Base-by-base conservation (phyloP, 2,888 invertebrate genomes). In the Hirtodrosophila histrioides region DNA sequence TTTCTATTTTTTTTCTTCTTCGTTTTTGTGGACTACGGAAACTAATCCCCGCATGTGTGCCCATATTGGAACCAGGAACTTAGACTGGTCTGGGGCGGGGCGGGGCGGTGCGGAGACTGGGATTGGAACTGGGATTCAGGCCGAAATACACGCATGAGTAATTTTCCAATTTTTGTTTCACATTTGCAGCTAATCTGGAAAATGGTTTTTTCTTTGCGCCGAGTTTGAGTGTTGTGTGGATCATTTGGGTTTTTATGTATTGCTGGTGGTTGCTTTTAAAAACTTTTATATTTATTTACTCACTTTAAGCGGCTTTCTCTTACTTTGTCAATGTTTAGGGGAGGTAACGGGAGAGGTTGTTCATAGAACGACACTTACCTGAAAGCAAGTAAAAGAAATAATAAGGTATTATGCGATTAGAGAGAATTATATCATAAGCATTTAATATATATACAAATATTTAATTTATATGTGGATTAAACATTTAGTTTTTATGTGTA, bases 91-190 rank as follows among this genome's bases (percentile, higher is more conserved):
- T 11, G 29, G 57, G 48, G 41, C 31, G 45, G 9, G 31, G 48
- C 17, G 17, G 17, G 2, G 17, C 9, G 29, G 57, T 41, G 35
- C 31, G 45, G 9, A 27, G 48, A 36, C 11, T 49, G 24, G 11
- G 27, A 29, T 10, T 12, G 53, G 35, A 9, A 36, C 8, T 31
- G 7, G 31, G 33, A 9, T 31, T 31, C 31, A 36, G 44, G 29
- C 49, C 44, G 12, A 48, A 43, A 54, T 48, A 65, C 61, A 81
- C 76, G 87, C 82, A 86, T 83, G 87, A 86, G 82, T 86, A 85
- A 85, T 83, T 86, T 83, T 75, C 76, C 83, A 83, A 86, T 86
- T 83, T 86, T 81, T 76, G 65, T 83, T 79, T 74, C 78, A 53
- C 85, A 81, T 86, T 81, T 78, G 62, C 60, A 68, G 75, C 75